Percentiles rank a stretch among this genome's conserved stretches.
These are phyloP conservation scores for Osmoderma eremita DNA, from an alignment of 2,888 invertebrate species.

Conservation along the genomic window DNA sequence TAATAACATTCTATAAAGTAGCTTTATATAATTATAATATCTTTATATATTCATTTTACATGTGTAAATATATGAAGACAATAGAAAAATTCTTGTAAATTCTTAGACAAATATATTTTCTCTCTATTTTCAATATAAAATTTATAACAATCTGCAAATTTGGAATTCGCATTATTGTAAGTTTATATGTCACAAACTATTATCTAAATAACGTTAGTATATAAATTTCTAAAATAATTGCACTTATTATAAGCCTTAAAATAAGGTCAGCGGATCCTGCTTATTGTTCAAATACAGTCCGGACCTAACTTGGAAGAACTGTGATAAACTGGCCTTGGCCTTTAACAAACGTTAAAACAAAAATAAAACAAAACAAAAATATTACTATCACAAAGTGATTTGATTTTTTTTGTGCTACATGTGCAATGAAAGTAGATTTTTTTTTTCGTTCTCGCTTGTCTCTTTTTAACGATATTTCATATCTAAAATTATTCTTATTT, in stretches of 20 bases:
- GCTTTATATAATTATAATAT: too few relatives aligned
- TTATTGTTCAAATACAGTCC: conserved; percentile 41
- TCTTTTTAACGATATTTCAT: conserved; percentile 40
- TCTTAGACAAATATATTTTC: conserved; percentile 40
- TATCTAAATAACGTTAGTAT: conserved; percentile 58
- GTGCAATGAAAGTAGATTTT: conserved; percentile 23
- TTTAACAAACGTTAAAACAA: conserved; percentile 60
- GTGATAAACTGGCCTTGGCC: conserved; percentile 63
- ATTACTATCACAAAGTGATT: conserved; percentile 48
- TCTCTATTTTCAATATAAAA: conserved; percentile 32
- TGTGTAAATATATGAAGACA: conserved; percentile 28
- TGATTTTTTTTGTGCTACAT: conserved; percentile 19
- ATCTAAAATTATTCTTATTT: conserved; percentile 35
- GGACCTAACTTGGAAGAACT: conserved; percentile 60
- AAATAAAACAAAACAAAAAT: conserved; percentile 51
- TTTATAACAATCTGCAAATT: conserved; percentile 42
- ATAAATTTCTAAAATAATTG: conserved; percentile 63
- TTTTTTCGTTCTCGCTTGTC: conserved; percentile 10
- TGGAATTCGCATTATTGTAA: conserved; percentile 39
- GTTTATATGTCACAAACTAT: conserved; percentile 42
- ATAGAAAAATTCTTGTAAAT: conserved; percentile 41
- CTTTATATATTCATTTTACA: conserved; percentile 15
- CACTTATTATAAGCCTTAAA: conserved; percentile 59
- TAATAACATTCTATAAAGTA: conserved; percentile 35
- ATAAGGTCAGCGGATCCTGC: conserved; percentile 47